These are phyloP conservation scores for Caenorhabditis wallacei DNA, from an alignment of 2,888 invertebrate species.

Conservation along the genomic window DNA sequence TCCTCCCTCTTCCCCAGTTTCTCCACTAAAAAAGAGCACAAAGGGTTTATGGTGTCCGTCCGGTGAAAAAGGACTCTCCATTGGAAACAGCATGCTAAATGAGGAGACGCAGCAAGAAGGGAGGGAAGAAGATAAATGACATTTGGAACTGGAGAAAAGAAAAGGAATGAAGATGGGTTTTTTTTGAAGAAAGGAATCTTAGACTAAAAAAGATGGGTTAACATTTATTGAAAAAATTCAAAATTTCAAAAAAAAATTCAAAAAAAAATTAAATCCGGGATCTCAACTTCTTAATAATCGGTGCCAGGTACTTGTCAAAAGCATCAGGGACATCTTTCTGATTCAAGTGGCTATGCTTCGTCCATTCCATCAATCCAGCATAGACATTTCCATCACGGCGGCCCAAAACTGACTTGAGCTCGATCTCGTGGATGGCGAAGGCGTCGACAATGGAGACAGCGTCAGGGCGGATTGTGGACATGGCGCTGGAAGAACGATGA, in stretches of 20 bases:
- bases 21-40: no score
- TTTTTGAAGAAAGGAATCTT: no score
- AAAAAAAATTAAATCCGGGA: constrained; percentile 37
- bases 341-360: constrained; percentile 62
- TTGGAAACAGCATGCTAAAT: no score
- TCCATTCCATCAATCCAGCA: constrained; percentile 81
- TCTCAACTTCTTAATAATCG: constrained; percentile 46
- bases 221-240: no score
- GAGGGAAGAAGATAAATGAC: background rate
- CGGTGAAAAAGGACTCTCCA: background rate
- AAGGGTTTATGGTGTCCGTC: background rate
- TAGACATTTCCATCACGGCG: constrained; percentile 84
- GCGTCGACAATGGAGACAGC: constrained; percentile 94
- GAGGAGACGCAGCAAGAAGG: background rate
- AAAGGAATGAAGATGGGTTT: background rate
- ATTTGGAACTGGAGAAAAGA: background rate
- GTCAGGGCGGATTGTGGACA: constrained; percentile 89
- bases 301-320: constrained; percentile 56
- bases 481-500: constrained; percentile 72
- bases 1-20: no score
- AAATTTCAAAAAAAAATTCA: no score
- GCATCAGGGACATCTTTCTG: constrained; percentile 54
- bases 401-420: constrained; percentile 82
- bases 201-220: no score
- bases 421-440: constrained; percentile 87